These are phyloP conservation scores for Mesorhabditis sp. DNA, from an alignment of 2,888 invertebrate species.

Conservation along the genomic window DNA sequence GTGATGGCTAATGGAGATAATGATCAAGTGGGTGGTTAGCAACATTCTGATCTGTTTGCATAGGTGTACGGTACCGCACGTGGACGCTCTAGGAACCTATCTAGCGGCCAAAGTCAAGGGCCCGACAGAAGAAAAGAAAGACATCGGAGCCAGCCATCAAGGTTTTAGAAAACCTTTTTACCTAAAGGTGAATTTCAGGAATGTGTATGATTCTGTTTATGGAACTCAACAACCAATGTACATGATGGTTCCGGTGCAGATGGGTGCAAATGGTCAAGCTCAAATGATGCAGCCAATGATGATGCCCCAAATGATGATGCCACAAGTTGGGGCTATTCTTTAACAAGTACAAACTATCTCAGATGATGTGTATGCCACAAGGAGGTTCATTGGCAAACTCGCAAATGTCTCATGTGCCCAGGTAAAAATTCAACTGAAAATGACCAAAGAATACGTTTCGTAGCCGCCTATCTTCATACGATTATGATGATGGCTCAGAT, in stretches of 20 bases:
- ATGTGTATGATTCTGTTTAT: constrained; percentile 10
- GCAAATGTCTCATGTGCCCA: constrained; percentile 2
- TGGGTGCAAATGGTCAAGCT: constrained; percentile 21
- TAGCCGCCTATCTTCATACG: not conserved
- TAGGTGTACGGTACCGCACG: not conserved
- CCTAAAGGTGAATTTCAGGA: not conserved
- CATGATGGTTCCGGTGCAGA: constrained; percentile 35
- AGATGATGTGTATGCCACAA: constrained; percentile 2
- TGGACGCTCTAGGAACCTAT: not conserved
- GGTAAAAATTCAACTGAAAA: not conserved
- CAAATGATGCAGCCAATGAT: constrained; percentile 6
- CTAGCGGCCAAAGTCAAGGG: not conserved
- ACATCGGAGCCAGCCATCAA: constrained; percentile 1
- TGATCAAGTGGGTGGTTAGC: not conserved
- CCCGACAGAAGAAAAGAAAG: not conserved
- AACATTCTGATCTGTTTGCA: no score
- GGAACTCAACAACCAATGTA: constrained; percentile 24
- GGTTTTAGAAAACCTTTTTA: not conserved
- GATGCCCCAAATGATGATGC: not conserved
- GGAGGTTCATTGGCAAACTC: not conserved
- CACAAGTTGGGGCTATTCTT: not conserved
- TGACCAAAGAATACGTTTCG: not conserved
- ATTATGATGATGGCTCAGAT: constrained; percentile 1
- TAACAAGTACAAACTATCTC: not conserved
- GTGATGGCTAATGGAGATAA: not conserved